phyloP scores from a whole-genome alignment of 2,888 invertebrate genomes.

The Anaspis maculata region DNA sequence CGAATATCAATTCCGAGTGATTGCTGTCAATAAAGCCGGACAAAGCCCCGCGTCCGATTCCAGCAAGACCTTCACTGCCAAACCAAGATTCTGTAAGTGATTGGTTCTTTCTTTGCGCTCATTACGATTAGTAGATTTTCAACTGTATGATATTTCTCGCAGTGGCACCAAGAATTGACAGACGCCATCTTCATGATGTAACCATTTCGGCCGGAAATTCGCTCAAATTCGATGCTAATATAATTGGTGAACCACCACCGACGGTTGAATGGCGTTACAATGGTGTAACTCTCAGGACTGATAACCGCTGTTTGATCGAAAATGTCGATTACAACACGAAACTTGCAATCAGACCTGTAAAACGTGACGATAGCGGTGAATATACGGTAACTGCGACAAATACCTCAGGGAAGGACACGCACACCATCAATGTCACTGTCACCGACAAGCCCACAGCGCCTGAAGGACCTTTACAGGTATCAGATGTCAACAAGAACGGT shows the following conservation, averaged over 20 bases:
- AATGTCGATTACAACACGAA: slow-evolving; percentile 84
- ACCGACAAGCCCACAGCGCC: slow-evolving; percentile 84
- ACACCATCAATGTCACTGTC: slow-evolving; percentile 71
- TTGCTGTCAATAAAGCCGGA: slow-evolving; percentile 93
- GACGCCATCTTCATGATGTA: slow-evolving; percentile 82
- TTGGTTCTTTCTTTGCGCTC: no score
- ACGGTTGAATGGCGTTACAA: slow-evolving; percentile 87
- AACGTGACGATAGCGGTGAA: slow-evolving; percentile 76
- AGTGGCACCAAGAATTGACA: slow-evolving; percentile 94
- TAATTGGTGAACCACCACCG: slow-evolving; percentile 93
- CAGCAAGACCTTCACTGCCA: slow-evolving; percentile 77
- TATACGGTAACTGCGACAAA: slow-evolving; percentile 81
- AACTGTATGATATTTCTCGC: slow-evolving; percentile 24
- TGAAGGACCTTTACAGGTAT: slow-evolving; percentile 82
- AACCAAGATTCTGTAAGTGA: slow-evolving; percentile 69
- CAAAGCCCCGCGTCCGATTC: slow-evolving; percentile 85
- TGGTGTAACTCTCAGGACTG: slow-evolving; percentile 60
- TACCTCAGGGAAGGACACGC: slow-evolving; percentile 78
- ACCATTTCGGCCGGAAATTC: slow-evolving; percentile 87
- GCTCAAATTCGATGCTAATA: slow-evolving; percentile 86
- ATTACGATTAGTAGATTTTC: background rate
- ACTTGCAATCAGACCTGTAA: slow-evolving; percentile 70
- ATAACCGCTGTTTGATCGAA: slow-evolving; percentile 70
- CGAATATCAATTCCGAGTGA: slow-evolving; percentile 93
- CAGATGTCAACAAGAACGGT: slow-evolving; percentile 87